A percentile compares a stretch with the other conserved stretches of the same genome.
These are phyloP conservation scores for Galagoides demidoff DNA, from an alignment of 2,797 vertebrate genomes.

Conservation along the genomic window DNA sequence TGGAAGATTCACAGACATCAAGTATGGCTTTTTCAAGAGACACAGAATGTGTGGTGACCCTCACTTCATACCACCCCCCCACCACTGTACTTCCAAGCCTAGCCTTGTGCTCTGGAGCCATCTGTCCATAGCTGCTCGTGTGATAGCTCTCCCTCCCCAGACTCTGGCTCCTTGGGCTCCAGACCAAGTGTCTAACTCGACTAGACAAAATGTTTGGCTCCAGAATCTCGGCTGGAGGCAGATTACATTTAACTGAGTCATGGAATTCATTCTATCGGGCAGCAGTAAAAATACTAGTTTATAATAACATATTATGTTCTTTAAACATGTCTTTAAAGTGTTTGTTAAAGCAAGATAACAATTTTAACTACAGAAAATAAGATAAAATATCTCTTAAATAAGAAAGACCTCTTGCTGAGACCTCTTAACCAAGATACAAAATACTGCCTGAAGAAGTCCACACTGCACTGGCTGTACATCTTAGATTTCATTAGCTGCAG, in stretches of 20 bases:
- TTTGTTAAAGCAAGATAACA: constrained; percentile 80
- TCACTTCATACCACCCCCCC: not conserved
- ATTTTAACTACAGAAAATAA: constrained; percentile 69
- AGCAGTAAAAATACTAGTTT: constrained; percentile 85
- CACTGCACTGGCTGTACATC: not conserved
- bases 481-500: constrained; percentile 50
- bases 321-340: constrained; percentile 82
- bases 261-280: constrained; percentile 85
- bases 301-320: constrained; percentile 82
- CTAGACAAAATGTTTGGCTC: constrained; percentile 85
- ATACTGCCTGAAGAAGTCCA: not conserved
- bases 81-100: not conserved
- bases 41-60: not conserved
- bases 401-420: constrained; percentile 73
- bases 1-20: not conserved
- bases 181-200: constrained; percentile 69
- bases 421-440: constrained; percentile 71
- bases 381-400: constrained; percentile 79
- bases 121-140: not conserved
- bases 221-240: constrained; percentile 78
- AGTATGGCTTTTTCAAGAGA: not conserved
- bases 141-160: not conserved
- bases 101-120: not conserved
- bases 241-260: constrained; percentile 83
- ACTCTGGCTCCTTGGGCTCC: constrained; percentile 65